These are phyloP conservation scores for Galago senegalensis DNA, from an alignment of 2,797 vertebrate species.

Conservation along the genomic window DNA sequence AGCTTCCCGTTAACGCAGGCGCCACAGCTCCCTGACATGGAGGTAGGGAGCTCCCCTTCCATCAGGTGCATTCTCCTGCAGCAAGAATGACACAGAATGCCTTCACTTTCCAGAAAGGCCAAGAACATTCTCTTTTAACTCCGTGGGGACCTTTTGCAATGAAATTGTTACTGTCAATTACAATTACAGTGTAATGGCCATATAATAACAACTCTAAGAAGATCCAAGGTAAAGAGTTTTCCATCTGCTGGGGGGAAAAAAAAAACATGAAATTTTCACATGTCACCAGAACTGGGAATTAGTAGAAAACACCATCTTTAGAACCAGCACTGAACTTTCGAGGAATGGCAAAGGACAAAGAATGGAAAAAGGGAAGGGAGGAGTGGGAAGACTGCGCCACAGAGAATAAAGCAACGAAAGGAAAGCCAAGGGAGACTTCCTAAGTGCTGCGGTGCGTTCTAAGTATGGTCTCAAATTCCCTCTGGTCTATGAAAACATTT, in stretches of 20 bases:
- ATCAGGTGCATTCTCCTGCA: slow-evolving; percentile 94
- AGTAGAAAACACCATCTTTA: slow-evolving; percentile 17
- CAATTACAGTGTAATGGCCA: not conserved
- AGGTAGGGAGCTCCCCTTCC: slow-evolving; percentile 94
- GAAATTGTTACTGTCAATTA: slow-evolving; percentile 11
- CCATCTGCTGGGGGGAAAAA: not conserved
- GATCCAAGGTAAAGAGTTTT: slow-evolving; percentile 21
- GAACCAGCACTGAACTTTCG: not conserved
- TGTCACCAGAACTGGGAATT: not conserved
- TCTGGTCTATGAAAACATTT: slow-evolving; percentile 7
- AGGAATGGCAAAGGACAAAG: slow-evolving; percentile 15
- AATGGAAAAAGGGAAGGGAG: not conserved
- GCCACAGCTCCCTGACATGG: slow-evolving; percentile 96
- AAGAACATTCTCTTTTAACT: slow-evolving; percentile 34
- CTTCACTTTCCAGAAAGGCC: slow-evolving; percentile 40
- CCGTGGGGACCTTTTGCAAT: slow-evolving; percentile 34
- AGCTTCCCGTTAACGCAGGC: slow-evolving; percentile 93
- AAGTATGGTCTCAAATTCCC: not conserved
- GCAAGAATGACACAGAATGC: slow-evolving; percentile 51
- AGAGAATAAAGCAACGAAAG: not conserved
- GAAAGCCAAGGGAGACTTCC: not conserved
- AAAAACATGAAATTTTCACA: not conserved
- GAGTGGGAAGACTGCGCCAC: not conserved
- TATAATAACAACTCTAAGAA: slow-evolving; percentile 51
- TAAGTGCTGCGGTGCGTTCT: not conserved